Evolutionary conservation across 2,797 vertebrate genomes (phyloP).

Genomic region (Periparus ater): DNA sequence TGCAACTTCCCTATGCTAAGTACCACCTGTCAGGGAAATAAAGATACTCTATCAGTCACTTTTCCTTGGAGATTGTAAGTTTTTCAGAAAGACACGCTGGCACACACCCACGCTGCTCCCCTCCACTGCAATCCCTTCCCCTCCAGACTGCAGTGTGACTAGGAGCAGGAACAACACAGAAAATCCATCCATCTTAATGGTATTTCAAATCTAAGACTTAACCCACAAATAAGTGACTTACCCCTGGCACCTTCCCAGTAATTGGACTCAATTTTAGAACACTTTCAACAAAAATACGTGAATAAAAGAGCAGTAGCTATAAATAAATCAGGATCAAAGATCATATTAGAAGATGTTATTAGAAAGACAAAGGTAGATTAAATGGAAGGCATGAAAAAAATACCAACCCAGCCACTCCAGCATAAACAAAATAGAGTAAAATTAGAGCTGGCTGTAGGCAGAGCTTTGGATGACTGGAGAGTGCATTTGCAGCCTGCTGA

Average conservation of each 20-base stretch:
- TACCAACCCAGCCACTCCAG: neutral
- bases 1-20: neutral
- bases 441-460: slow-evolving; percentile 47
- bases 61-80: neutral
- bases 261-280: slow-evolving; percentile 19
- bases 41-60: slow-evolving; percentile 7
- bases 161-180: neutral
- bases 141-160: slow-evolving; percentile 7
- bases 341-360: slow-evolving; percentile 8
- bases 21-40: slow-evolving; percentile 27
- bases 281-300: slow-evolving; percentile 6
- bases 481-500: slow-evolving; percentile 25
- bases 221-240: neutral
- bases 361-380: slow-evolving; percentile 11
- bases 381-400: neutral
- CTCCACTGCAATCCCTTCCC: neutral
- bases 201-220: slow-evolving; percentile 14
- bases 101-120: neutral
- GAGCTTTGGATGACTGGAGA: slow-evolving; percentile 43
- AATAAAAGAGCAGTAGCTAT: neutral
- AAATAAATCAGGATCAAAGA: neutral
- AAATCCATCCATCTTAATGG: slow-evolving; percentile 39
- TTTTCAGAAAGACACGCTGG: neutral
- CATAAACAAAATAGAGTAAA: slow-evolving; percentile 54
- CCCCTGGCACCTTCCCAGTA: neutral